These are phyloP conservation scores for Ploceus nigricollis DNA, from an alignment of 2,113 vertebrate species.

Conservation along the genomic window DNA sequence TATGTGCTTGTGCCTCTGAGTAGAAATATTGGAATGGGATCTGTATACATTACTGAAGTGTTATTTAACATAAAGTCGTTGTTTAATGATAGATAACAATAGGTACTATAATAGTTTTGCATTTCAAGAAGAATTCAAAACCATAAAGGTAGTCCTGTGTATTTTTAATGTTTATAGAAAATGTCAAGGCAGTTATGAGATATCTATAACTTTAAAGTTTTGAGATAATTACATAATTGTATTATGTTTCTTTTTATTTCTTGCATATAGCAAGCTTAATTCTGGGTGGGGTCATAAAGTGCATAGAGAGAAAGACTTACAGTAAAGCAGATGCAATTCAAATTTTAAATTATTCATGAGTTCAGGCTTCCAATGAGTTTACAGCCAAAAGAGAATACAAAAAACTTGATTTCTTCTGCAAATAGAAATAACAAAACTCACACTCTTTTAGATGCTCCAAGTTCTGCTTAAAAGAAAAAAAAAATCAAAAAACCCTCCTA, in stretches of 20 bases:
- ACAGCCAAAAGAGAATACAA: neutral
- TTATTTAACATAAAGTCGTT: neutral
- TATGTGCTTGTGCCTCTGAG: neutral
- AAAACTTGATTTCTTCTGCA: neutral
- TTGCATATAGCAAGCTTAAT: neutral
- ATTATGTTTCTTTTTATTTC: neutral
- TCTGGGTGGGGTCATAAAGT: neutral
- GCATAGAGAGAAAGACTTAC: neutral
- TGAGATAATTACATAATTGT: neutral
- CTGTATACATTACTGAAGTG: neutral
- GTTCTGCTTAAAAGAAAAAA: neutral
- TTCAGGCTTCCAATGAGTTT: neutral
- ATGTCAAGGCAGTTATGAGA: neutral
- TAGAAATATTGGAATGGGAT: neutral
- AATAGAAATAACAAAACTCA: neutral
- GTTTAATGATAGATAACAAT: neutral
- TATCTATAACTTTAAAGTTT: neutral
- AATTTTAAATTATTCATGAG: neutral
- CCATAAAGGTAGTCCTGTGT: neutral
- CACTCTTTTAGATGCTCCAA: neutral
- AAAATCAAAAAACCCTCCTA: no score
- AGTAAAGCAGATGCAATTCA: neutral
- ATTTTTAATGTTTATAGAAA: conserved; percentile 19
- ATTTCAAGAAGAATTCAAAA: conserved; percentile 16
- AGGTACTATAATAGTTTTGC: neutral